phyloP scores from a whole-genome alignment of 2,113 vertebrate genomes.

The Scolopax mira region DNA sequence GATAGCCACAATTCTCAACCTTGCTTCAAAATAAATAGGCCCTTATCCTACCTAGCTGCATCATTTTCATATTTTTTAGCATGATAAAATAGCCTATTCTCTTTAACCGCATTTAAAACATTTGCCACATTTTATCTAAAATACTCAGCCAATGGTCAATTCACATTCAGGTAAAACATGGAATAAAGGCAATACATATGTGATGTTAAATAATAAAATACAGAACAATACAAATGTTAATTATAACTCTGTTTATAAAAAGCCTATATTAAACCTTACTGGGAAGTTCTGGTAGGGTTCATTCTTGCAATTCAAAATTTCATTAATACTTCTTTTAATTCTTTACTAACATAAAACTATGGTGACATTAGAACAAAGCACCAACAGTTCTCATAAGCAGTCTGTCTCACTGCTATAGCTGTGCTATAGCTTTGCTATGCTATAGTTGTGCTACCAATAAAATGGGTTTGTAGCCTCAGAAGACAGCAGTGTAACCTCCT shows the following conservation, averaged over 20 bases:
- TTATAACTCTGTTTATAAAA: not conserved
- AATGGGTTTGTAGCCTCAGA: not conserved
- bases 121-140: not conserved
- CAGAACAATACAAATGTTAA: not conserved
- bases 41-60: not conserved
- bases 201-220: not conserved
- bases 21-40: not conserved
- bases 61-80: not conserved
- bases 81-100: not conserved
- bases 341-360: not conserved
- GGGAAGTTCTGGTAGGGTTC: not conserved
- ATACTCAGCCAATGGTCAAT: not conserved
- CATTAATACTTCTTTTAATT: not conserved
- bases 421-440: not conserved
- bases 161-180: not conserved
- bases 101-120: not conserved
- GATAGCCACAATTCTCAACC: not conserved
- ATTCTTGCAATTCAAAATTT: not conserved
- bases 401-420: not conserved
- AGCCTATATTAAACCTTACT: not conserved
- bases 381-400: not conserved
- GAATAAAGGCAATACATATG: not conserved
- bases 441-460: not conserved
- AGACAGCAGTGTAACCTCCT: not conserved
- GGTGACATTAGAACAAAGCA: not conserved